Evolutionary conservation across 1,140 invertebrate genomes (phyloP).

Genomic region (Drosophila lowei): DNA sequence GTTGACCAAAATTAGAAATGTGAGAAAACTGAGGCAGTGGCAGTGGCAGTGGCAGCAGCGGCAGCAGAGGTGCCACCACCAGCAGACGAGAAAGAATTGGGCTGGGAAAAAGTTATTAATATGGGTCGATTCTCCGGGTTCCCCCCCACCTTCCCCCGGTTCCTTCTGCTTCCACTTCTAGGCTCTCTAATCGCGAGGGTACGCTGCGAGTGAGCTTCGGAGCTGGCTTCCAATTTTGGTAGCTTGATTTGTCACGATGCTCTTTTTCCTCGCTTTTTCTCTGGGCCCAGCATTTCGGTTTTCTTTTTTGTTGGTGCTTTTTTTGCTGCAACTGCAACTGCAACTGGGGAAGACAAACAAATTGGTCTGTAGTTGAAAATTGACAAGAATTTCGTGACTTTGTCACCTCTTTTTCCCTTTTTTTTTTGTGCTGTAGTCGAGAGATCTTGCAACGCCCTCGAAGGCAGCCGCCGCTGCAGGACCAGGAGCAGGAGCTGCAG

Average conservation of each 20-base stretch:
- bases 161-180: constrained; percentile 15
- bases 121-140: constrained; percentile 51
- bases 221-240: constrained; percentile 82
- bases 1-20: constrained; percentile 69
- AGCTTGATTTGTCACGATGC: constrained; percentile 83
- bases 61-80: constrained; percentile 7
- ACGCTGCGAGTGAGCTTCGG: background rate
- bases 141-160: constrained; percentile 6
- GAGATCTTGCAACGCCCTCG: constrained; percentile 75
- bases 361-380: constrained; percentile 83
- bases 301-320: constrained; percentile 24
- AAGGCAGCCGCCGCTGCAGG: constrained; percentile 40
- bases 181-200: background rate
- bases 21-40: constrained; percentile 33
- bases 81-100: constrained; percentile 28
- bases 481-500: too few relatives aligned
- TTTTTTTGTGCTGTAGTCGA: constrained; percentile 35
- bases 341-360: constrained; percentile 80
- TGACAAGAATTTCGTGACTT: constrained; percentile 83
- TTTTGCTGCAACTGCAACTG: constrained; percentile 37
- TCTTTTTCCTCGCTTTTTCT: constrained; percentile 44
- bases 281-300: constrained; percentile 11
- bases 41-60: constrained; percentile 31
- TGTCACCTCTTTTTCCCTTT: constrained; percentile 80
- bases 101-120: constrained; percentile 76